Percentiles rank a stretch among this genome's conserved stretches.
Evolutionary conservation across 2,113 vertebrate species (phyloP).

Genomic region (Colistium nudipinnis): DNA sequence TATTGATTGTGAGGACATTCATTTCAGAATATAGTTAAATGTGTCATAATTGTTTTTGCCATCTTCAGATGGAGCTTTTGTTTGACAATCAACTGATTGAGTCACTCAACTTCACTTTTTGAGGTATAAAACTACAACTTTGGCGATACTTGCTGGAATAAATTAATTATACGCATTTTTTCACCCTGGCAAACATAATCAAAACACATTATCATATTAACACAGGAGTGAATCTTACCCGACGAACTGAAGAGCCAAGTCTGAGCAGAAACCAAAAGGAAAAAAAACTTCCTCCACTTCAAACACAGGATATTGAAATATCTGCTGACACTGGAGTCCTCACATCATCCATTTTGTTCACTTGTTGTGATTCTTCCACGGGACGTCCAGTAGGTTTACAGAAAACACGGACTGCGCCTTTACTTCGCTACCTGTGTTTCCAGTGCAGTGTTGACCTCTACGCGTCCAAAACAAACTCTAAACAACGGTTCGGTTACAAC

Average conservation of each 20-base stretch:
- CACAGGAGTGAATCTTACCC: slow-evolving; percentile 69
- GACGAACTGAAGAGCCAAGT: slow-evolving; percentile 34
- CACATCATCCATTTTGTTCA: background rate
- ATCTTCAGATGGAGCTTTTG: background rate
- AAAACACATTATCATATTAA: too few species aligned
- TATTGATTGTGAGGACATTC: background rate
- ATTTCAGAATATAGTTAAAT: background rate
- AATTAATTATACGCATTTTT: too few species aligned
- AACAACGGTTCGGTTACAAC: too few species aligned
- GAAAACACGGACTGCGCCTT: background rate
- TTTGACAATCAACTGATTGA: background rate
- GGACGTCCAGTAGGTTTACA: background rate
- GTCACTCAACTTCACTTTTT: too few species aligned
- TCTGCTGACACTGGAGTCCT: slow-evolving; percentile 49
- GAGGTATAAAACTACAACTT: too few species aligned
- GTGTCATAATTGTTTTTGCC: background rate
- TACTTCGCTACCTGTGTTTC: background rate
- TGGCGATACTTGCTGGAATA: too few species aligned
- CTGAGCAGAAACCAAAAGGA: slow-evolving; percentile 4
- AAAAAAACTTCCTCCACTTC: slow-evolving; percentile 25
- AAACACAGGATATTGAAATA: slow-evolving; percentile 40
- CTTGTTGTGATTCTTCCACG: too few species aligned
- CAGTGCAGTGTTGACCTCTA: background rate
- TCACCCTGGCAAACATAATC: too few species aligned
- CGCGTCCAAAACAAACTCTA: background rate